A percentile compares a stretch with the other conserved stretches of the same genome.
These are phyloP conservation scores for Spodoptera frugiperda DNA, from an alignment of 1,140 invertebrate species.

Conservation along the genomic window DNA sequence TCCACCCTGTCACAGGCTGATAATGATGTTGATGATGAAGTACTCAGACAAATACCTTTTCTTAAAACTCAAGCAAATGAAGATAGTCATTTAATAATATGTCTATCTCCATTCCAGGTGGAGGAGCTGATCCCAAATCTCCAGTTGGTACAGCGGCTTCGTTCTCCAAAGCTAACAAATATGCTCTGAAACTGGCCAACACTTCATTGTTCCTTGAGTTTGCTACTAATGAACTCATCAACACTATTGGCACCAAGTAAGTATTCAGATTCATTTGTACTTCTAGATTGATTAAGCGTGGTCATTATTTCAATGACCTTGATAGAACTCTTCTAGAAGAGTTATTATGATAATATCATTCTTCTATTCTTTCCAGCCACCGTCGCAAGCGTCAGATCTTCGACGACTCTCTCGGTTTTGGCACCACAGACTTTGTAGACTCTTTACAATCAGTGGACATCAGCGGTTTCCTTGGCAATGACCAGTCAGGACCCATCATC, in stretches of 20 bases:
- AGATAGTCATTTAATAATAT: neutral
- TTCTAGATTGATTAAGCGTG: no score
- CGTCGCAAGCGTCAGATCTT: conserved; percentile 91
- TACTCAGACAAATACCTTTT: no score
- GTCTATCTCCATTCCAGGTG: conserved; percentile 84
- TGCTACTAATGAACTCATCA: conserved; percentile 94
- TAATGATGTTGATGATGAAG: no score
- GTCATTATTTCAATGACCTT: no score
- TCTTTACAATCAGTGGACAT: conserved; percentile 92
- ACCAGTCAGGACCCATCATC: conserved; percentile 80
- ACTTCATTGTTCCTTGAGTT: conserved; percentile 95
- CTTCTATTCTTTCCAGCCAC: conserved; percentile 56
- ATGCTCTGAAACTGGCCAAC: conserved; percentile 93
- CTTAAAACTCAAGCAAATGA: no score
- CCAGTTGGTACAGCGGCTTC: conserved; percentile 94
- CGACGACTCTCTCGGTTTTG: conserved; percentile 89
- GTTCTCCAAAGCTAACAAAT: conserved; percentile 94
- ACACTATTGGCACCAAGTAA: conserved; percentile 88
- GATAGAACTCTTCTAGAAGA: no score
- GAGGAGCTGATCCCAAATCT: conserved; percentile 93
- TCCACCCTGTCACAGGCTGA: no score
- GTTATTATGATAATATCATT: neutral
- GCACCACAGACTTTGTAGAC: conserved; percentile 89
- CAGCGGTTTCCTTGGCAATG: conserved; percentile 86
- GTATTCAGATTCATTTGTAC: conserved; percentile 7